phyloP scores from a whole-genome alignment of 35 echinoderm and acorn worm species.

The Ophioderma brevispina region DNA sequence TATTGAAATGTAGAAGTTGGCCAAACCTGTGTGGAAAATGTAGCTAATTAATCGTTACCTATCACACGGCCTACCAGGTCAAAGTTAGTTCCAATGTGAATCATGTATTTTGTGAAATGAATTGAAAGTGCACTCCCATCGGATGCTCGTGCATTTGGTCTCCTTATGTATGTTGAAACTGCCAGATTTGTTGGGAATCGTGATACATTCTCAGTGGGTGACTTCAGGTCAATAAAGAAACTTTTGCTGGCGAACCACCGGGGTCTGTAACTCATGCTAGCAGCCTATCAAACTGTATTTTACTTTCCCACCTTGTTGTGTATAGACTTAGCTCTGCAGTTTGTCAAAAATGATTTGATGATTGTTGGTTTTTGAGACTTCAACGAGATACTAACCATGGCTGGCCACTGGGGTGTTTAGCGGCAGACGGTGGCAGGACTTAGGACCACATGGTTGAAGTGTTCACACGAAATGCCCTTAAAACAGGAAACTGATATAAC shows the following conservation, averaged over 20 bases:
- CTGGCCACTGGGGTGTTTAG: not conserved
- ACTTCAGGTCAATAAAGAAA: not conserved
- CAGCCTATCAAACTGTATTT: not conserved
- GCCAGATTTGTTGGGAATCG: too few species aligned
- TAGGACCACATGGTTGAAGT: not conserved
- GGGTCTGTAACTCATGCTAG: not conserved
- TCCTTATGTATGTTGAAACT: too few species aligned
- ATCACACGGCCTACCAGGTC: too few species aligned
- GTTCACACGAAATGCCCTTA: constrained; percentile 9
- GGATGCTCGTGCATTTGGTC: too few species aligned
- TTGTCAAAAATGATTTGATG: not conserved
- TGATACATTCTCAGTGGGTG: not conserved
- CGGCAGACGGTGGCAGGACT: not conserved
- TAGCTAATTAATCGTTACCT: too few species aligned
- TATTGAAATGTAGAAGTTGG: too few species aligned
- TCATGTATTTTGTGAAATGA: too few species aligned
- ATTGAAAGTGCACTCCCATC: too few species aligned
- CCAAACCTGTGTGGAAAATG: too few species aligned
- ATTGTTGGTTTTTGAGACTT: constrained; percentile 4
- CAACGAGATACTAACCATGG: constrained; percentile 3
- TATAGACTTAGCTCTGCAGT: not conserved
- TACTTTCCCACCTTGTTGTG: not conserved
- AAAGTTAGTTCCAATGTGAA: too few species aligned
- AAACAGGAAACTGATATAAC: constrained; percentile 30
- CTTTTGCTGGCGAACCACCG: not conserved